phyloP scores from a whole-genome alignment of 2,888 invertebrate genomes.

The Ennomos quercinarius region DNA sequence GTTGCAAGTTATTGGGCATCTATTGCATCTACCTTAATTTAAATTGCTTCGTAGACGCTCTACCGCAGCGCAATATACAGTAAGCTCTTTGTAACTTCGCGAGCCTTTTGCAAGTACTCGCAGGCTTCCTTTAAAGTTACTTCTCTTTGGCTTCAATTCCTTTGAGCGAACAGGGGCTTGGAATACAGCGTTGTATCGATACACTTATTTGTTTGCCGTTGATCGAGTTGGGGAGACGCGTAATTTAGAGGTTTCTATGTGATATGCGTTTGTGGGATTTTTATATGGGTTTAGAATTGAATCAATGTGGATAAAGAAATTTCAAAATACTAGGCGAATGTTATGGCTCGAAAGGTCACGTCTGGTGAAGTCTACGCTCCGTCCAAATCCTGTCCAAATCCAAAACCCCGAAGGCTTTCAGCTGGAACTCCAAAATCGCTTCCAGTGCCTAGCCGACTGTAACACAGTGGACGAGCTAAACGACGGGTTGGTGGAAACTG shows the following conservation, averaged over 20 bases:
- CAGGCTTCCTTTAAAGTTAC: conserved; percentile 74
- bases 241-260: conserved; percentile 51
- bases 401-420: no score
- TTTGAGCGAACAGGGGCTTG: conserved; percentile 53
- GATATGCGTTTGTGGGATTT: conserved; percentile 32
- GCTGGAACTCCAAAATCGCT: no score
- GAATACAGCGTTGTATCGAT: conserved; percentile 69
- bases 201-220: conserved; percentile 77
- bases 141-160: conserved; percentile 27
- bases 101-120: conserved; percentile 53
- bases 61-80: conserved; percentile 43
- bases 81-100: conserved; percentile 63
- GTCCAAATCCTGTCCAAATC: no score
- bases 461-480: no score
- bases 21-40: conserved; percentile 29
- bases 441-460: no score
- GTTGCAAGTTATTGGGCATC: conserved; percentile 4
- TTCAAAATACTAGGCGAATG: no score
- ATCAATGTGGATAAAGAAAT: conserved; percentile 1
- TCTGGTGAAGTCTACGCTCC: no score
- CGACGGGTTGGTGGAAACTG: no score
- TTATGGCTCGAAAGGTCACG: no score
- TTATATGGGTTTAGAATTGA: conserved; percentile 6
- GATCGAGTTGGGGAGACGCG: conserved; percentile 65
- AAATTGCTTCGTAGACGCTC: conserved; percentile 49